A percentile compares a stretch with the other conserved stretches of the same genome.
phyloP scores from a whole-genome alignment of 1,140 invertebrate genomes.

The Micrasema minimum region DNA sequence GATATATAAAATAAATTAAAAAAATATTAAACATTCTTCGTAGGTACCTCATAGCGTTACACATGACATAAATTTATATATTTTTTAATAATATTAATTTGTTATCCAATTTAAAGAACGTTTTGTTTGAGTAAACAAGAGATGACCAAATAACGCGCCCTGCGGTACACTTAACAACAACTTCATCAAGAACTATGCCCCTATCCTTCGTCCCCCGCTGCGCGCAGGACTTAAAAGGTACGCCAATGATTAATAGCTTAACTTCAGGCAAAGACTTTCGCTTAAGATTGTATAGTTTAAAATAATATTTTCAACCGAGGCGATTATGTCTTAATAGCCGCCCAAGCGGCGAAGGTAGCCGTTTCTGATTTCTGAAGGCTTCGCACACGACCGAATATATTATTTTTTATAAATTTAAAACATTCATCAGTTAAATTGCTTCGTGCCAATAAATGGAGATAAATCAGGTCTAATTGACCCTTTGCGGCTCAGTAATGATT shows the following conservation, averaged over 20 bases:
- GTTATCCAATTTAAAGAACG: too few species aligned
- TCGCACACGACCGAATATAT: slow-evolving; percentile 9
- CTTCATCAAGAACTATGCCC: slow-evolving; percentile 21
- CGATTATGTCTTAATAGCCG: slow-evolving; percentile 31
- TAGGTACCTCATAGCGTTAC: too few species aligned
- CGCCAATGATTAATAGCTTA: slow-evolving; percentile 11
- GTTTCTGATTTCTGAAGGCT: too few species aligned
- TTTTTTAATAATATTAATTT: too few species aligned
- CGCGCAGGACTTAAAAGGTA: slow-evolving; percentile 14
- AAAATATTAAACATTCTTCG: too few species aligned
- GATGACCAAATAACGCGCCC: too few species aligned
- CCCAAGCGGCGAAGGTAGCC: neutral
- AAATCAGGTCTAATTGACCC: slow-evolving; percentile 30
- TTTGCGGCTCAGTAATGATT: slow-evolving; percentile 13
- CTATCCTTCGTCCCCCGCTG: neutral
- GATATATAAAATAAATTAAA: too few species aligned
- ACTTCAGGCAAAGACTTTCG: slow-evolving; percentile 13
- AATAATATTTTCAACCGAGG: slow-evolving; percentile 27
- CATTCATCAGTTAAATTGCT: slow-evolving; percentile 36
- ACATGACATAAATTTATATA: too few species aligned
- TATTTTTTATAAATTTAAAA: neutral
- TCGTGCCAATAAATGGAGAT: slow-evolving; percentile 35
- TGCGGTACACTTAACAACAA: neutral
- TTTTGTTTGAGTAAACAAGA: too few species aligned
- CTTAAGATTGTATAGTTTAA: neutral